Conservation (phyloP, 2,113 vertebrate genomes). For the Eidolon helvum region DNA sequence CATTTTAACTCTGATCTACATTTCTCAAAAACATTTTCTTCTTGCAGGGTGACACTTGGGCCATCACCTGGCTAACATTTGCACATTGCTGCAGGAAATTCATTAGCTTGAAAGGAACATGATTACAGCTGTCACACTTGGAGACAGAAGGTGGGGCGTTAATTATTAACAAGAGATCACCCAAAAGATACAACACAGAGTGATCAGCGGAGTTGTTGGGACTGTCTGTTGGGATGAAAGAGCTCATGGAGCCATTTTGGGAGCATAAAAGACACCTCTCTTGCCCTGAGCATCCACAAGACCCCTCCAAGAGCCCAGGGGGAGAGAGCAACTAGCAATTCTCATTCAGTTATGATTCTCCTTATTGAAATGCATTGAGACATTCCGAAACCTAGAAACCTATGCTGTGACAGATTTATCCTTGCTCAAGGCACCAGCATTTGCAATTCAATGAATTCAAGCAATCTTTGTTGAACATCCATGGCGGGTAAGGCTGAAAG, state of each 20-base stretch:
- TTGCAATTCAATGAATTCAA: not conserved
- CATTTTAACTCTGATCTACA: not conserved
- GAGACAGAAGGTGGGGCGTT: constrained; percentile 35
- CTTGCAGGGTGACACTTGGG: not conserved
- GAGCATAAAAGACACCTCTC: not conserved
- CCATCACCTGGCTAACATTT: constrained; percentile 17
- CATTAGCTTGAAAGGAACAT: constrained; percentile 44
- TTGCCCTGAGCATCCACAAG: not conserved
- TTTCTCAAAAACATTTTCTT: constrained; percentile 48
- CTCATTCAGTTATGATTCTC: not conserved
- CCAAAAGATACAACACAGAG: not conserved
- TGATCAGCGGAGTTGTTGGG: not conserved
- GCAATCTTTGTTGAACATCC: not conserved
- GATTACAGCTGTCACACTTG: not conserved
- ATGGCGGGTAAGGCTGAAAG: not conserved
- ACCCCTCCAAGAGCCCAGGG: not conserved
- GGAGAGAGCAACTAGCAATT: not conserved
- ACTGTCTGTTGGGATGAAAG: not conserved
- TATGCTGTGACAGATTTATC: not conserved
- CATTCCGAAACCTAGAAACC: not conserved
- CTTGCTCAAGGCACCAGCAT: not conserved
- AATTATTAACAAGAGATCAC: constrained; percentile 57
- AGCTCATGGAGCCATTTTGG: not conserved
- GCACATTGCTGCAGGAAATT: constrained; percentile 28
- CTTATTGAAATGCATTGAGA: not conserved